Conservation (phyloP, 2,797 vertebrate species). For the Telmatherina bonti region DNA sequence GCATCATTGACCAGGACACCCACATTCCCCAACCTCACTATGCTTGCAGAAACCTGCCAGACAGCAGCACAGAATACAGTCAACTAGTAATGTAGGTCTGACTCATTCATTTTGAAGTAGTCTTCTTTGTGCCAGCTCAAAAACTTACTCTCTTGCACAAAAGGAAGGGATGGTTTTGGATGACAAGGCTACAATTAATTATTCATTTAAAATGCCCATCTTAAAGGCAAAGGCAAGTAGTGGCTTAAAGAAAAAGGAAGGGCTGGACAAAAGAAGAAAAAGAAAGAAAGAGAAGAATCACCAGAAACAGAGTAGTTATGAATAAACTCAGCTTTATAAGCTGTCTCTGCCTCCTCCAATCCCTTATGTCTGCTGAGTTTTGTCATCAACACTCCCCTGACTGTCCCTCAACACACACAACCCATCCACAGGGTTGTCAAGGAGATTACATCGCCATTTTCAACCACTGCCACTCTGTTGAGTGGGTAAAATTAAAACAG, state of each 20-base stretch:
- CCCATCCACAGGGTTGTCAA: conserved; percentile 77
- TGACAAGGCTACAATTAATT: conserved; percentile 31
- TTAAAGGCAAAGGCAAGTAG: conserved; percentile 29
- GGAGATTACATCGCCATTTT: conserved; percentile 80
- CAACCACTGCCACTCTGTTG: conserved; percentile 77
- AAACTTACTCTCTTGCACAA: conserved; percentile 7
- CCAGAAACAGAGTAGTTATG: conserved; percentile 54
- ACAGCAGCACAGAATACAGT: conserved; percentile 37
- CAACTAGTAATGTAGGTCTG: conserved; percentile 14
- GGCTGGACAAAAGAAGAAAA: conserved; percentile 34
- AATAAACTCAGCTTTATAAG: conserved; percentile 70
- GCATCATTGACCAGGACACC: conserved; percentile 72
- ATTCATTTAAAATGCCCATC: conserved; percentile 30
- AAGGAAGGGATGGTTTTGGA: conserved; percentile 41
- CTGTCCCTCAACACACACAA: conserved; percentile 29
- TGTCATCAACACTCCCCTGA: conserved; percentile 37
- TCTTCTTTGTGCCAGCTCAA: background rate
- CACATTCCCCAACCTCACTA: conserved; percentile 51
- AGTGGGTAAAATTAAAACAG: conserved; percentile 57
- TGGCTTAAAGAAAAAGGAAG: conserved; percentile 29
- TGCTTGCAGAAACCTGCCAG: conserved; percentile 50
- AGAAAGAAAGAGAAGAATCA: conserved; percentile 24
- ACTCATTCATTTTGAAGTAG: conserved; percentile 30
- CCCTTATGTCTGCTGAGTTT: conserved; percentile 33
- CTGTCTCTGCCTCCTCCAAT: conserved; percentile 47